Base-by-base conservation (phyloP, 2,888 invertebrate species). In the Lissocephala sabroskyi region DNA sequence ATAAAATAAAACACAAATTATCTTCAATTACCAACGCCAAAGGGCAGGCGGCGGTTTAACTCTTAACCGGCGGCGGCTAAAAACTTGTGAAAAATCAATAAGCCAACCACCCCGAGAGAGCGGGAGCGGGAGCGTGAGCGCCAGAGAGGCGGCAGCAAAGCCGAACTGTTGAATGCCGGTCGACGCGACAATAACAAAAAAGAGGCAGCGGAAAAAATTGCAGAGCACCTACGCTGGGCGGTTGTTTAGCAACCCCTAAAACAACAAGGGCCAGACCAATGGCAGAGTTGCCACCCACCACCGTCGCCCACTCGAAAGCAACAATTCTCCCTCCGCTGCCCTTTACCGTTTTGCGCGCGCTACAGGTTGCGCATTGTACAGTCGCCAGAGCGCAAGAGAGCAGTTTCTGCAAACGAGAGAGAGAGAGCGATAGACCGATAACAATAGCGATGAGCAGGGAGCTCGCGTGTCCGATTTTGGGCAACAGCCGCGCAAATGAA, bases 81-180 rank as follows among this genome's bases (percentile, higher is more conserved):
- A 10, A 35, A 35, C 7, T 35, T 35, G 35, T 13, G 35, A 35
- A 35, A 35, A 35, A 35, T 35, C 35, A 35, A 35, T 35, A 33
- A 13, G 13, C 13, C 2, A 11, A 33, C 33, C 2, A 33, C n/a
- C n/a, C 7, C n/a, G 7, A 33, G 7, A 23, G 7, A 23, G 23
- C 4, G 3, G 23, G 23, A 23, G 3, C 18, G 13, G 11, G 23
- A 33, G 23, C 14, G 30, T n/a, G n/a, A 28, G 11, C 14, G 26
- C 9, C 14, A 33, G 11, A 33, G 11, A 33, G 26, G 11, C 49
- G 44, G 45, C 19, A 18, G 42, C 56, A 65, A 63, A 57, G 71
- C 77, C 76, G 79, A 79, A 79, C 79, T 79, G 80, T 79, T 79
- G 79, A 79, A 79, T 79, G 78, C 73, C 65, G 35, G 35, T 23